A percentile compares a stretch with the other conserved stretches of the same genome.
Conservation (phyloP, 2,797 vertebrate genomes). For the Sebastolobus altivelis region DNA sequence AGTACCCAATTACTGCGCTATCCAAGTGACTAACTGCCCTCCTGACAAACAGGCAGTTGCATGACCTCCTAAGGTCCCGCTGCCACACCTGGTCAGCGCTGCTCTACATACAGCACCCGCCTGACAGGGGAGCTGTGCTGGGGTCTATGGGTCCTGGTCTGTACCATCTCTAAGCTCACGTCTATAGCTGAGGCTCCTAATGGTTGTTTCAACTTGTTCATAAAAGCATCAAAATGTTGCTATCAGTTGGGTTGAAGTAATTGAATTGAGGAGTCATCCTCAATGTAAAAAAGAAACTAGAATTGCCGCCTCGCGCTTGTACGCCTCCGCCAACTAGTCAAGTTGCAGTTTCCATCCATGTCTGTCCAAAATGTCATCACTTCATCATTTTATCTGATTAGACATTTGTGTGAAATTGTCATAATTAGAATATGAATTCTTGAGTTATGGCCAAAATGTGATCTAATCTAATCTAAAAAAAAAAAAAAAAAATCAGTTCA, state of each 20-base stretch:
- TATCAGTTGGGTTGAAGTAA: neutral
- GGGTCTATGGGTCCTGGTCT: neutral
- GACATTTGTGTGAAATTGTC: no score
- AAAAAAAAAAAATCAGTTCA: no score
- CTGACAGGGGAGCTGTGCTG: neutral
- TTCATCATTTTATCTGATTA: no score
- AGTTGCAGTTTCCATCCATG: no score
- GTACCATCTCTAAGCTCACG: neutral
- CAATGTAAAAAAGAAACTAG: no score
- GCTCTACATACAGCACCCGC: neutral
- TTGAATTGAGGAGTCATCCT: no score
- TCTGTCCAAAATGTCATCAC: no score
- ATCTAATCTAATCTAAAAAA: no score
- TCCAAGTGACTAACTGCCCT: neutral
- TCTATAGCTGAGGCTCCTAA: neutral
- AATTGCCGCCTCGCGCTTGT: no score
- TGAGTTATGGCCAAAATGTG: no score
- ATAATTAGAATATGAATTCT: no score
- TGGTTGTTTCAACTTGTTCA: neutral
- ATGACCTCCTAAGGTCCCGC: neutral
- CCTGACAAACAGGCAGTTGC: neutral
- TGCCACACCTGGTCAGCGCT: neutral
- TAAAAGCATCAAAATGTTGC: neutral
- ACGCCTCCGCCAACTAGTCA: no score
- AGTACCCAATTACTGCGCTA: conserved; percentile 2